phyloP scores from a whole-genome alignment of 2,888 invertebrate genomes.

The Leptinotarsa peninsularis region DNA sequence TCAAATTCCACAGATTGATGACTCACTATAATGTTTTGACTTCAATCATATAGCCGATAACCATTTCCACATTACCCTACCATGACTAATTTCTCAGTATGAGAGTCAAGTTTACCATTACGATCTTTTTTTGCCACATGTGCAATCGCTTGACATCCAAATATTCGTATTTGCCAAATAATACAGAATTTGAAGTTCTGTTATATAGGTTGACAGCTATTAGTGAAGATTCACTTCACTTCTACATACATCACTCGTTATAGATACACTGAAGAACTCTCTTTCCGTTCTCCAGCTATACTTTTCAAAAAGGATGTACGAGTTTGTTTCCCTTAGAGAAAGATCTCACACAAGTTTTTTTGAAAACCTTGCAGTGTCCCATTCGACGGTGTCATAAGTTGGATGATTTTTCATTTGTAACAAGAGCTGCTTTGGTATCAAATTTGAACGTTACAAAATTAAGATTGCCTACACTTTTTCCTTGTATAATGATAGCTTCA shows the following conservation, averaged over 20 bases:
- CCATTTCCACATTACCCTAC: constrained; percentile 5
- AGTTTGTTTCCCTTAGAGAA: background rate
- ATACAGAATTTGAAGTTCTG: background rate
- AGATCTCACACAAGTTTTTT: background rate
- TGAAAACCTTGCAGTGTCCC: too few species aligned
- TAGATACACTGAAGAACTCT: background rate
- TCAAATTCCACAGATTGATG: too few species aligned
- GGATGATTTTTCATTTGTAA: too few species aligned
- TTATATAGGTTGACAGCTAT: constrained; percentile 38
- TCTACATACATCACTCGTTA: background rate
- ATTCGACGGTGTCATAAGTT: too few species aligned
- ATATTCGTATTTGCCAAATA: constrained; percentile 32
- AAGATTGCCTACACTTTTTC: background rate
- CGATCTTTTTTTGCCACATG: constrained; percentile 35
- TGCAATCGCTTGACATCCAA: constrained; percentile 47
- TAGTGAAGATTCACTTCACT: constrained; percentile 44
- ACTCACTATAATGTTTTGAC: background rate
- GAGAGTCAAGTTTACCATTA: too few species aligned
- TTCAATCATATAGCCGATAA: constrained; percentile 8
- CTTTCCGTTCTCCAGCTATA: background rate
- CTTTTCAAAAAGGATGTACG: background rate
- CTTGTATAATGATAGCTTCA: background rate
- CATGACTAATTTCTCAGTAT: background rate
- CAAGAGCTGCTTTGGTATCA: too few species aligned
- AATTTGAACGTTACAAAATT: too few species aligned